Percentiles rank a stretch among this genome's conserved stretches.
Conservation (phyloP, 2,113 vertebrate species). For the Cisticola juncidis region DNA sequence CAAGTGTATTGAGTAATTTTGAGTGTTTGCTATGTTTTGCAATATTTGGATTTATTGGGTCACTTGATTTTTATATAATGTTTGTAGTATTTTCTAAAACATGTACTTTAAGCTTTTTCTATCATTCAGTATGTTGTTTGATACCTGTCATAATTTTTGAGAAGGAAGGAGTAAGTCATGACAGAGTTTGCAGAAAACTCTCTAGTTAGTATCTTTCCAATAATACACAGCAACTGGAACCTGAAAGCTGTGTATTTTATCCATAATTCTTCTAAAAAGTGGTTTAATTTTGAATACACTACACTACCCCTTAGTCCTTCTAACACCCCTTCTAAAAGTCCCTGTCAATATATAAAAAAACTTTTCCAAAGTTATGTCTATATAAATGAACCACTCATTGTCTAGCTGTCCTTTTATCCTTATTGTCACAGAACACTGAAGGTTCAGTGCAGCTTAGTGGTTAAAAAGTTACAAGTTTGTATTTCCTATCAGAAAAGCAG, state of each 20-base stretch:
- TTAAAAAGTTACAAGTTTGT: neutral
- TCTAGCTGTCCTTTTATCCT: neutral
- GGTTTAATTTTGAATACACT: neutral
- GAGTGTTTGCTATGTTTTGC: neutral
- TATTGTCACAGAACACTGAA: fast-evolving
- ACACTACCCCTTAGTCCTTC: neutral
- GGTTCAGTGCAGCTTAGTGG: neutral
- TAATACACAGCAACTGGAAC: neutral
- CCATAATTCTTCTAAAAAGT: neutral
- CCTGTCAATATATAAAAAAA: neutral
- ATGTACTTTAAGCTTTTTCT: neutral
- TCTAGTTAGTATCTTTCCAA: neutral
- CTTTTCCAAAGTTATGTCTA: neutral
- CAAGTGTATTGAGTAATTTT: neutral
- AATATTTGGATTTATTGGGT: neutral
- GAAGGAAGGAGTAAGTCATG: neutral
- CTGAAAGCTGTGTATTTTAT: neutral
- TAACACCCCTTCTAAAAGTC: neutral
- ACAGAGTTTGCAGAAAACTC: neutral
- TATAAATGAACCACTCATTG: neutral
- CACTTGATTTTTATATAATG: neutral
- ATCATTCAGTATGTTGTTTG: neutral
- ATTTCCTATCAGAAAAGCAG: neutral
- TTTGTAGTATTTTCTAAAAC: neutral
- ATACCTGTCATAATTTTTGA: neutral